Base-by-base conservation (phyloP, 2,888 invertebrate genomes). In the Platypus cylindrus region DNA sequence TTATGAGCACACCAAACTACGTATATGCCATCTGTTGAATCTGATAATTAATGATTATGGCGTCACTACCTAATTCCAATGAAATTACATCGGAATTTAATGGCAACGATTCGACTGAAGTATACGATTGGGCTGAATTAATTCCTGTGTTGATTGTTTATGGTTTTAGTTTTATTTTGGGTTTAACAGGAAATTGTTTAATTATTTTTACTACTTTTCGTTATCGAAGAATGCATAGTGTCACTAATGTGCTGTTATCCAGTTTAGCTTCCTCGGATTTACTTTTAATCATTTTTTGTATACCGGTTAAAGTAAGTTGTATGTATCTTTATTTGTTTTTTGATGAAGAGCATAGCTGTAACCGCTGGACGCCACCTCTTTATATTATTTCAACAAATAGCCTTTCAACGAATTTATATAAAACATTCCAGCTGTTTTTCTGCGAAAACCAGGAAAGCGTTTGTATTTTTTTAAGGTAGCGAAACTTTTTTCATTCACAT, bases 301-400 rank as follows among this genome's bases (percentile, higher is more conserved):
- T 79, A 39, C 79, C 80, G 5, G 73, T 79, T 9, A 78, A 77
- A 70, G 77, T 77, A 59, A 62, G 62, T 38, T n/a, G n/a, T n/a
- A 23, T n/a, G n/a, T n/a, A n/a, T n/a, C n/a, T n/a, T n/a, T 20
- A 7, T 20, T 20, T 20, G 20, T 20, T 20, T 20, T 7, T 20
- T 20, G 9, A 20, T 9, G 20, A 20, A 7, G 5, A 20, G 9
- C 27, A 14, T 27, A 11, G n/a, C 4, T 24, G 13, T 27, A 8
- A 11, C 12, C 25, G 12, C 25, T 9, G 5, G 12, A 11, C 5
- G 8, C 11, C 5, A 11, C 8, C 5, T 8, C 7, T 25, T 11
- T 25, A 11, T 11, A 9, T 25, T 11, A 5, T 11, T 25, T 7
- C 20, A 20, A 11, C 12, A 11, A 5, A 8, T 11, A 11, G 12